Conservation (phyloP, 2,113 vertebrate genomes). For the Bambusicola thoracicus region DNA sequence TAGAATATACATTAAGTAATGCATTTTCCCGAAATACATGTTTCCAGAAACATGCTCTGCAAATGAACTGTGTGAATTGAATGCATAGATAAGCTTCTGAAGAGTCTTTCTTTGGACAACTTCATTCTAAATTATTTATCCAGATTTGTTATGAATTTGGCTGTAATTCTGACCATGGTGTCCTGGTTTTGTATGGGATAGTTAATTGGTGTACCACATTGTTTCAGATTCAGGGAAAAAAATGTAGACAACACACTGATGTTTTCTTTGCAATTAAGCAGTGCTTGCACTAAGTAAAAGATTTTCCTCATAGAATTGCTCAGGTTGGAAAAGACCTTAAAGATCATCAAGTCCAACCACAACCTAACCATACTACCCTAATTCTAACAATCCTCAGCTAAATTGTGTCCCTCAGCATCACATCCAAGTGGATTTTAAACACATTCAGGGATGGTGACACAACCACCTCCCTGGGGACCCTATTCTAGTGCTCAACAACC, state of each 20-base stretch:
- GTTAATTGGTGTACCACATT: background rate
- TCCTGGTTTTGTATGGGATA: background rate
- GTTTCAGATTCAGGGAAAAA: background rate
- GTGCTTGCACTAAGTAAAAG: too few species aligned
- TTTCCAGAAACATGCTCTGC: background rate
- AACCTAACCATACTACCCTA: too few species aligned
- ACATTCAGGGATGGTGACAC: too few species aligned
- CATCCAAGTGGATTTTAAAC: too few species aligned
- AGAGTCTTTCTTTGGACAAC: background rate
- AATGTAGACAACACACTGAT: background rate
- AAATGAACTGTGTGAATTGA: too few species aligned
- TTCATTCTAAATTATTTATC: background rate
- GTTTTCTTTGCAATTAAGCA: background rate
- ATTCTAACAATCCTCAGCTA: too few species aligned
- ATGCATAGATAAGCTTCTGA: accelerated
- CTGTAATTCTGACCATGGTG: background rate
- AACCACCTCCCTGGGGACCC: too few species aligned
- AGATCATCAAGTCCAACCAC: too few species aligned
- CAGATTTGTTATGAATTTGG: background rate
- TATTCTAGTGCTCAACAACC: too few species aligned
- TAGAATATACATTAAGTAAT: background rate
- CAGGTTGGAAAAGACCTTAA: too few species aligned
- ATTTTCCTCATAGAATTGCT: too few species aligned
- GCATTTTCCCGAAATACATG: background rate
- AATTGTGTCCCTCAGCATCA: too few species aligned